These are phyloP conservation scores for Chymomyza fuscimana DNA, from an alignment of 2,888 invertebrate genomes.

Conservation along the genomic window DNA sequence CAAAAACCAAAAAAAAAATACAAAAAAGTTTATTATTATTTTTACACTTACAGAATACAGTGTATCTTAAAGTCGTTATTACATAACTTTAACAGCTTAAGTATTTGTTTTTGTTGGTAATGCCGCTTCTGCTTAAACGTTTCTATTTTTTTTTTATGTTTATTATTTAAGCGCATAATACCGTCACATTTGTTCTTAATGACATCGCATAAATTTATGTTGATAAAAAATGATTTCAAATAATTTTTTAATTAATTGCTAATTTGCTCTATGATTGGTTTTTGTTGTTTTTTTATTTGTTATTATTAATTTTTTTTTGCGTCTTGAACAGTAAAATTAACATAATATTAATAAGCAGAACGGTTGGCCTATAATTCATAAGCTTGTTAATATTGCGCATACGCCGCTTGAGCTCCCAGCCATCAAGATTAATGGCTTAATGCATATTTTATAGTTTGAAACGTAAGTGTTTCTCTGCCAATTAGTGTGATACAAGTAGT, in stretches of 20 bases:
- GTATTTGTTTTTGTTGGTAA: neutral
- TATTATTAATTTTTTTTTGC: neutral
- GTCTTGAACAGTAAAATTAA: conserved; percentile 48
- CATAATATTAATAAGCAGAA: conserved; percentile 4
- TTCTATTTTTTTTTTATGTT: neutral
- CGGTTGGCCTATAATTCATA: neutral
- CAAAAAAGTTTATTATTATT: no score
- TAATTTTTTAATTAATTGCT: conserved; percentile 60
- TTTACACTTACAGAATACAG: no score
- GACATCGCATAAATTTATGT: conserved; percentile 33
- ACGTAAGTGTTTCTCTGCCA: neutral
- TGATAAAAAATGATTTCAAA: conserved; percentile 2
- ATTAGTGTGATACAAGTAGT: neutral
- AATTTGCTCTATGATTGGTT: conserved; percentile 33
- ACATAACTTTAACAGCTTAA: neutral
- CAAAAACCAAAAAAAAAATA: no score
- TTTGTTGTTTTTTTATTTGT: conserved; percentile 27
- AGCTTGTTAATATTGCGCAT: conserved; percentile 5
- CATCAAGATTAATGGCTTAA: conserved; percentile 27
- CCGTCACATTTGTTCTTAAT: neutral
- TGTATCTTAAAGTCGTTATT: neutral
- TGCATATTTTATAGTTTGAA: neutral
- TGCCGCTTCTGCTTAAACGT: neutral
- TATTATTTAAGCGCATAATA: neutral
- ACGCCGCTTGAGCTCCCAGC: conserved; percentile 1